A percentile compares a stretch with the other conserved stretches of the same genome.
These are phyloP conservation scores for Drosophila incognita DNA, from an alignment of 2,888 invertebrate species.

Conservation along the genomic window DNA sequence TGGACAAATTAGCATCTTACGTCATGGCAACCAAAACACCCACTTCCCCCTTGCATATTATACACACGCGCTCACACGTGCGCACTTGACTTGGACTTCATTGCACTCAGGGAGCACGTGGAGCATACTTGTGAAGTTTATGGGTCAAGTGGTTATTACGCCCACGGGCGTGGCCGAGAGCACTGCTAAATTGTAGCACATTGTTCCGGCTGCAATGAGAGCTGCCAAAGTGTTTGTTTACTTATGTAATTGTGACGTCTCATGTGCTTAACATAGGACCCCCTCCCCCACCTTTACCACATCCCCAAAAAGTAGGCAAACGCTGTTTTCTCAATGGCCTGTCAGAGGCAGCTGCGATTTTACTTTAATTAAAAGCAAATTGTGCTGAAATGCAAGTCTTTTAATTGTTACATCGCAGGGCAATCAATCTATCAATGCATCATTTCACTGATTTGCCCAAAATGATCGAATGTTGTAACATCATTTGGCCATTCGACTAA, in stretches of 20 bases:
- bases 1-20: slow-evolving; percentile 75
- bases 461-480: slow-evolving; percentile 57
- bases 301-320: slow-evolving; percentile 18
- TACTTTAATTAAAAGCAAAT: slow-evolving; percentile 61
- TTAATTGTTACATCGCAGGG: slow-evolving; percentile 42
- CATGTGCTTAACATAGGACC: slow-evolving; percentile 35
- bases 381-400: slow-evolving; percentile 39
- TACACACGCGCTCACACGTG: slow-evolving; percentile 57
- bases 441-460: slow-evolving; percentile 33
- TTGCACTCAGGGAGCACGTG: slow-evolving; percentile 70
- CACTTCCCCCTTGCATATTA: slow-evolving; percentile 1
- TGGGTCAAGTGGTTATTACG: slow-evolving; percentile 81
- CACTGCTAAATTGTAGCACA: slow-evolving; percentile 74
- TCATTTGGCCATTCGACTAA: slow-evolving; percentile 59
- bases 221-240: slow-evolving; percentile 72
- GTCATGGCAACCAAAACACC: slow-evolving; percentile 5
- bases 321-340: slow-evolving; percentile 20
- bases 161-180: slow-evolving; percentile 69
- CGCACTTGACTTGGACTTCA: slow-evolving; percentile 79
- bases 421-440: slow-evolving; percentile 35
- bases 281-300: background rate
- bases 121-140: slow-evolving; percentile 73
- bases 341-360: slow-evolving; percentile 10
- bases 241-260: slow-evolving; percentile 78
- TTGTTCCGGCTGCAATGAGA: slow-evolving; percentile 54